phyloP scores from a whole-genome alignment of 2,797 vertebrate genomes.

The Miichthys miiuy region DNA sequence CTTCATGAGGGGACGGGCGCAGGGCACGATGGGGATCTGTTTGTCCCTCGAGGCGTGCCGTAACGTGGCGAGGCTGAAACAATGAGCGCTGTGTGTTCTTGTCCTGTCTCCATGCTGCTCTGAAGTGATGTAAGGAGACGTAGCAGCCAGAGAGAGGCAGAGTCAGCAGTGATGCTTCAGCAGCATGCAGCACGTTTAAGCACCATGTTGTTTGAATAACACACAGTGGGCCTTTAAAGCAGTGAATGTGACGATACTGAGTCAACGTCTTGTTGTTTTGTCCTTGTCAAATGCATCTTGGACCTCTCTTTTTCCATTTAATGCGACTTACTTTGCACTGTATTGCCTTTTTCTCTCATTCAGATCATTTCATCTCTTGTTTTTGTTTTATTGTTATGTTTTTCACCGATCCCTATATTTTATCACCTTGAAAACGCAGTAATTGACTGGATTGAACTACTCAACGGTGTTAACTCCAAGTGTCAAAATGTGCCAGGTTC shows the following conservation, averaged over 20 bases:
- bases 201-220: background rate
- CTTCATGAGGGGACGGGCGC: conserved; percentile 34
- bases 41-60: conserved; percentile 37
- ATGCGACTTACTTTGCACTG: background rate
- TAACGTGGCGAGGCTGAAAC: conserved; percentile 37
- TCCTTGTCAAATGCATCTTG: background rate
- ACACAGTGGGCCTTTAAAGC: background rate
- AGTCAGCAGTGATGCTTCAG: conserved; percentile 29
- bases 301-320: background rate
- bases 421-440: background rate
- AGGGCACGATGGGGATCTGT: conserved; percentile 12
- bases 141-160: conserved; percentile 15
- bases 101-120: conserved; percentile 57
- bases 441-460: background rate
- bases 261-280: background rate
- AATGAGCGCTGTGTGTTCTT: conserved; percentile 61
- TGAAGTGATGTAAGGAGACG: conserved; percentile 46
- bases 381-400: background rate
- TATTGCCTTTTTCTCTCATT: background rate
- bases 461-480: background rate
- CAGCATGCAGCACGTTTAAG: conserved; percentile 9
- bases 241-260: background rate
- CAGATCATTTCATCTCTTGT: background rate
- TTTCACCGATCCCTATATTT: background rate
- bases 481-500: background rate